These are phyloP conservation scores for Vanessa atalanta DNA, from an alignment of 1,140 invertebrate species.

Conservation along the genomic window DNA sequence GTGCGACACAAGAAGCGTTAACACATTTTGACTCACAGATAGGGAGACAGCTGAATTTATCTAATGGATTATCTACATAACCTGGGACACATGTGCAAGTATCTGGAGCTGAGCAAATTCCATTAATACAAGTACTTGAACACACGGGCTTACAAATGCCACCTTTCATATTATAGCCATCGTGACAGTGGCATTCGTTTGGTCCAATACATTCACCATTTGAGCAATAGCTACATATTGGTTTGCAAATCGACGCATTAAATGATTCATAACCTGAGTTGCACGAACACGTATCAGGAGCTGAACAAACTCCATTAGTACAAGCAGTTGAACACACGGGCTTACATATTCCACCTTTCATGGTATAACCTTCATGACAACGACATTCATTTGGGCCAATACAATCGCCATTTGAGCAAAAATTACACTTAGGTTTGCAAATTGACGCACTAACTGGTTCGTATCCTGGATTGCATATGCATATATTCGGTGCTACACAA, in stretches of 20 bases:
- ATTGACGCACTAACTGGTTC: constrained; percentile 7
- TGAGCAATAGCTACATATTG: constrained; percentile 23
- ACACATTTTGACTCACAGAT: constrained; percentile 29
- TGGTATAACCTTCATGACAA: constrained; percentile 26
- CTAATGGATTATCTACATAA: constrained; percentile 27
- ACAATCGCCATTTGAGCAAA: constrained; percentile 23
- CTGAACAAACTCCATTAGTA: constrained; percentile 55
- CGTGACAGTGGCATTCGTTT: constrained; percentile 19
- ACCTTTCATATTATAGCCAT: constrained; percentile 17
- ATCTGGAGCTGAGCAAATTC: constrained; percentile 47
- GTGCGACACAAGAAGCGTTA: constrained; percentile 36
- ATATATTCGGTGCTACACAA: constrained; percentile 70
- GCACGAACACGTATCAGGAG: constrained; percentile 62
- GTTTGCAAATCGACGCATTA: constrained; percentile 8
- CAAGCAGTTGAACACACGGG: constrained; percentile 17
- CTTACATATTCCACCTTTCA: constrained; percentile 8
- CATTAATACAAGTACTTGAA: constrained; percentile 32
- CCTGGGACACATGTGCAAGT: constrained; percentile 54
- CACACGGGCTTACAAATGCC: constrained; percentile 15
- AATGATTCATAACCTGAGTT: constrained; percentile 19
- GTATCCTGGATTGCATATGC: constrained; percentile 79
- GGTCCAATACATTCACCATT: constrained; percentile 29
- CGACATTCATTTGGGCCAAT: constrained; percentile 23
- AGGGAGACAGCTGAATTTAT: constrained; percentile 17
- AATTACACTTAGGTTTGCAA: constrained; percentile 25